phyloP scores from a whole-genome alignment of 2,888 invertebrate species.

The Apodemia mormo region DNA sequence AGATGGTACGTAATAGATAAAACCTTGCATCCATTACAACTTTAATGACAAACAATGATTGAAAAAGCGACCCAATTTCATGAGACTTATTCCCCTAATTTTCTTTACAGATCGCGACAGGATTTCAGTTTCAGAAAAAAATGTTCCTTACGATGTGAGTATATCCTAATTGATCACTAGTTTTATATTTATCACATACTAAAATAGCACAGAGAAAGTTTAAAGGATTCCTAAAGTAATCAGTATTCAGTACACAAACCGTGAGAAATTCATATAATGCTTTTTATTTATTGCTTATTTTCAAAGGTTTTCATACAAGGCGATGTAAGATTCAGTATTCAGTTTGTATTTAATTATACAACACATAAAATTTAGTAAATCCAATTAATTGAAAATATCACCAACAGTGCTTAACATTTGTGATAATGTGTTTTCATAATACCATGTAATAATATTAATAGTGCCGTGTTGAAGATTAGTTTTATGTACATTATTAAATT shows the following conservation, averaged over 20 bases:
- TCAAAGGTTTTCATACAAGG: neutral
- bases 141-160: slow-evolving; percentile 84
- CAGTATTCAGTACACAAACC: slow-evolving; percentile 31
- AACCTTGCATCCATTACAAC: neutral
- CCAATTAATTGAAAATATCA: neutral
- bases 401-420: neutral
- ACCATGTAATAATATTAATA: neutral
- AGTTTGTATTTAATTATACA: neutral
- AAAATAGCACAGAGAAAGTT: slow-evolving; percentile 46
- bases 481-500: neutral
- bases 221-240: slow-evolving; percentile 24
- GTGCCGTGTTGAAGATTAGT: neutral
- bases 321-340: neutral
- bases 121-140: slow-evolving; percentile 82
- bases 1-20: slow-evolving; percentile 71
- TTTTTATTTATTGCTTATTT: slow-evolving; percentile 6
- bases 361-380: neutral
- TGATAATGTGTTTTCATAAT: neutral
- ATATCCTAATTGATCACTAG: slow-evolving; percentile 43
- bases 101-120: slow-evolving; percentile 82
- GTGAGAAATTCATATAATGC: slow-evolving; percentile 15
- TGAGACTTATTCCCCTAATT: slow-evolving; percentile 52
- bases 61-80: slow-evolving; percentile 44
- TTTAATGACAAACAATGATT: neutral
- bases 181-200: slow-evolving; percentile 51